phyloP scores from a whole-genome alignment of 2,797 vertebrate species.

The Hippopotamyrus pictus region DNA sequence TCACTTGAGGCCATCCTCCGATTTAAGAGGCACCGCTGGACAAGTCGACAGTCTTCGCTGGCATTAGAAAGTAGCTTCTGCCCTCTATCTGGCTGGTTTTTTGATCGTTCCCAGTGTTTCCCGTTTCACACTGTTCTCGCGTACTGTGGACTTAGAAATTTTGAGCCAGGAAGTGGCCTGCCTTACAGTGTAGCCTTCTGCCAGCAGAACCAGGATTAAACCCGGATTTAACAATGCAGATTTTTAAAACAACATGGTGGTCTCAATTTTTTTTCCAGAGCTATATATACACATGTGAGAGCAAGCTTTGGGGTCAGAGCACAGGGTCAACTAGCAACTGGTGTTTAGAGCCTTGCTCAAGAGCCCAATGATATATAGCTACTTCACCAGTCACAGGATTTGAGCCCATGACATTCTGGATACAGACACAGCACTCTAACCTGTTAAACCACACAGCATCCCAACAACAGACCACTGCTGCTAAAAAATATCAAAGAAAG shows the following conservation, averaged over 20 bases:
- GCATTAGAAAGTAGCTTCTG: background rate
- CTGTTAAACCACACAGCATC: background rate
- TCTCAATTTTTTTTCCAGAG: background rate
- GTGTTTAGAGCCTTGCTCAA: background rate
- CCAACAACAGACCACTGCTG: background rate
- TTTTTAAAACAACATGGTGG: background rate
- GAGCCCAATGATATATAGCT: background rate
- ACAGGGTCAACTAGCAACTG: background rate
- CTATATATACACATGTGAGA: background rate
- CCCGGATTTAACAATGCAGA: background rate
- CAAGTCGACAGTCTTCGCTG: background rate
- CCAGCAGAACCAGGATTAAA: background rate
- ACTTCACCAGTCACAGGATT: background rate
- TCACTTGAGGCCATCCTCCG: background rate
- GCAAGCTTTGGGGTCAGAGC: background rate
- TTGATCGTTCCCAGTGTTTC: background rate
- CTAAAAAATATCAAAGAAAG: background rate
- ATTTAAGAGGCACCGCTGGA: background rate
- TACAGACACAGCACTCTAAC: background rate
- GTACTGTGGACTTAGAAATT: background rate
- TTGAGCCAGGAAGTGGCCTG: background rate
- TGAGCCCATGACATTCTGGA: background rate
- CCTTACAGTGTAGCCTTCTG: background rate
- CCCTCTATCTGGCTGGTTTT: background rate
- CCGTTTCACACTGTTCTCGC: background rate